These are phyloP conservation scores for Erithacus rubecula DNA, from an alignment of 2,797 vertebrate species.

Conservation along the genomic window DNA sequence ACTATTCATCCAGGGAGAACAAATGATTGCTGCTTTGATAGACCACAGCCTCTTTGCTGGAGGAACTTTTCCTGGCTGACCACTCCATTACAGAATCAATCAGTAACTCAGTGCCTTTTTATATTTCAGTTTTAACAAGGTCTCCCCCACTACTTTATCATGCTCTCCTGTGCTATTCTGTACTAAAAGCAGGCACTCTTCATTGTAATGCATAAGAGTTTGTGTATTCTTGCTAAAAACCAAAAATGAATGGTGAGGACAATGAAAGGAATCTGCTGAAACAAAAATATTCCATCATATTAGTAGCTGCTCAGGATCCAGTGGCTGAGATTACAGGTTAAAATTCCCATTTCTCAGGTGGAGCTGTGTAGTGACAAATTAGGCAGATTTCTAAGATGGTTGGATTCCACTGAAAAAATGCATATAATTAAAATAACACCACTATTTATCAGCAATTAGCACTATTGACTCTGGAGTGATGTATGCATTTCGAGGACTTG, in stretches of 20 bases:
- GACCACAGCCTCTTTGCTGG: neutral
- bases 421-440: neutral
- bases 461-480: neutral
- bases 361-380: neutral
- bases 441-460: neutral
- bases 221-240: neutral
- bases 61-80: neutral
- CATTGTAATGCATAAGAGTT: neutral
- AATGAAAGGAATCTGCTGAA: neutral
- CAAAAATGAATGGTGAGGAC: neutral
- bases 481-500: neutral
- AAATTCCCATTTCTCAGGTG: neutral
- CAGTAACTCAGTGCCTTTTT: neutral
- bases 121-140: neutral
- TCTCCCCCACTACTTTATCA: neutral
- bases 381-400: neutral
- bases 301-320: neutral
- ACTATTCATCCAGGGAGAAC: neutral
- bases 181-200: neutral
- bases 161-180: neutral
- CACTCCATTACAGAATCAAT: neutral
- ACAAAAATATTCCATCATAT: neutral
- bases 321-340: neutral
- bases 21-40: neutral
- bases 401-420: neutral